Conservation (phyloP, 2,113 vertebrate genomes). For the Hiodon alosoides region DNA sequence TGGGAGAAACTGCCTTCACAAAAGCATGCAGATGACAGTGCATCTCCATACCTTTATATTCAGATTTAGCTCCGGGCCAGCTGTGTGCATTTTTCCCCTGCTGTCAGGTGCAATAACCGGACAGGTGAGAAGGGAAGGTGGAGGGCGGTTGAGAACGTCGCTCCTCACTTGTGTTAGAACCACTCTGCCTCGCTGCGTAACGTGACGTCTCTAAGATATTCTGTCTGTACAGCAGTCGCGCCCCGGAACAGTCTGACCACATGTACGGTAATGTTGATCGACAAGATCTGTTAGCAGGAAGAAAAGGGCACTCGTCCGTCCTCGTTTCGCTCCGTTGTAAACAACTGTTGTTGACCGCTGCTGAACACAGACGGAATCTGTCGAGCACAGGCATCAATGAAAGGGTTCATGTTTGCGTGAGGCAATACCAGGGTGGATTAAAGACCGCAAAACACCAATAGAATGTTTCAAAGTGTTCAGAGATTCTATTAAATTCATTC, state of each 20-base stretch:
- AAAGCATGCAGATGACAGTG: slow-evolving; percentile 48
- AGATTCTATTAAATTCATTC: neutral
- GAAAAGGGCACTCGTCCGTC: slow-evolving; percentile 47
- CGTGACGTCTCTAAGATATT: slow-evolving; percentile 48
- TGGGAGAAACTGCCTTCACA: neutral
- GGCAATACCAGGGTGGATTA: no score
- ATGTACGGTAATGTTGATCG: slow-evolving; percentile 48
- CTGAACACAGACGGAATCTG: neutral
- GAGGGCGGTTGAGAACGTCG: neutral
- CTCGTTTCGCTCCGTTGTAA: slow-evolving; percentile 32
- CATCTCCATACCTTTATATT: slow-evolving; percentile 52
- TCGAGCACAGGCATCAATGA: no score
- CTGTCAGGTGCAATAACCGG: slow-evolving; percentile 55
- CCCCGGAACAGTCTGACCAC: slow-evolving; percentile 56
- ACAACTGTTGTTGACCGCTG: slow-evolving; percentile 7
- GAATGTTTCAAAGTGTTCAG: neutral
- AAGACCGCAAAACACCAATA: neutral
- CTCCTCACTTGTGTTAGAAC: neutral
- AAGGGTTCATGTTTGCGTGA: no score
- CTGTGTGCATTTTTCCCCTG: slow-evolving; percentile 44
- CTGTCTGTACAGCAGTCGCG: slow-evolving; percentile 9
- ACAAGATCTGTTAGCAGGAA: slow-evolving; percentile 43
- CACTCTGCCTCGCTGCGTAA: slow-evolving; percentile 31
- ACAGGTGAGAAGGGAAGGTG: slow-evolving; percentile 10
- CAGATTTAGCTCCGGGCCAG: slow-evolving; percentile 49